Evolutionary conservation across 2,888 invertebrate genomes (phyloP).

Genomic region (Cerceris rybyensis): DNA sequence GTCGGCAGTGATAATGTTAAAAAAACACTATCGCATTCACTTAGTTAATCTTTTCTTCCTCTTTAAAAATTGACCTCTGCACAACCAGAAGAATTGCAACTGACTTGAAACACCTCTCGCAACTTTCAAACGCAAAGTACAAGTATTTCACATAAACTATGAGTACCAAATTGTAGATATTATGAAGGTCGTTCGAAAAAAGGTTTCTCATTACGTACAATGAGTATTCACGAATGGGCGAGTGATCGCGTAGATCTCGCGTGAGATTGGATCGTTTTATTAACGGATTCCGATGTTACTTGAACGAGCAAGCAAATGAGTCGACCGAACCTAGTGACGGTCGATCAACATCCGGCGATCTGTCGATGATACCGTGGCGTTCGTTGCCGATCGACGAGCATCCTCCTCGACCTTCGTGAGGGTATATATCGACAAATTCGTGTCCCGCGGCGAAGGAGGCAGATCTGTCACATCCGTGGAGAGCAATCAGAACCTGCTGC

Average conservation of each 20-base stretch:
- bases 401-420: conserved; percentile 33
- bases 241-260: not conserved
- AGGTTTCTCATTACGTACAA: not conserved
- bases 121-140: not conserved
- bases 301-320: conserved; percentile 49
- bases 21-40: too few species aligned
- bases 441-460: conserved; percentile 71
- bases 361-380: conserved; percentile 43
- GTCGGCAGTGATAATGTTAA: too few species aligned
- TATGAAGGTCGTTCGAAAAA: not conserved
- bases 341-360: conserved; percentile 52
- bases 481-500: conserved; percentile 74
- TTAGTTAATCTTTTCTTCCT: too few species aligned
- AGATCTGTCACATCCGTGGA: conserved; percentile 71
- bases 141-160: not conserved
- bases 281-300: conserved; percentile 50
- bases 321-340: conserved; percentile 37
- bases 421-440: conserved; percentile 66
- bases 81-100: too few species aligned
- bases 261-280: conserved; percentile 29
- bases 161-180: not conserved
- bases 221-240: not conserved
- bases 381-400: conserved; percentile 1
- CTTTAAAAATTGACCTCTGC: too few species aligned
- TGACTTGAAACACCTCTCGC: too few species aligned